Conservation (phyloP, 2,113 vertebrate genomes). For the Tichodroma muraria region DNA sequence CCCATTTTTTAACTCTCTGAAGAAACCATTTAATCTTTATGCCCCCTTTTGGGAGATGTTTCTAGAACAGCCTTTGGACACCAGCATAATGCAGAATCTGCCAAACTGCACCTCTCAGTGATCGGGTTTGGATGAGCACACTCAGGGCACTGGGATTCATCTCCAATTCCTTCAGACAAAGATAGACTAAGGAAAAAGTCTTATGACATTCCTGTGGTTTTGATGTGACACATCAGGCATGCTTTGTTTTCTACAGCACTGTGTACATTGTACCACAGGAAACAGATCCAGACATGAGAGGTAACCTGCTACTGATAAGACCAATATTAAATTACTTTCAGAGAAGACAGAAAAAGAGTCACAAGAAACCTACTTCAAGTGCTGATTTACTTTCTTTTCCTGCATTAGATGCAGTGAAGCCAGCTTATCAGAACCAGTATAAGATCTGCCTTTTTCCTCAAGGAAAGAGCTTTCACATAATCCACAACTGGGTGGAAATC, state of each 20-base stretch:
- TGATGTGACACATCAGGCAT: background rate
- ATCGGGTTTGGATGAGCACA: background rate
- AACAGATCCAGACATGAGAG: background rate
- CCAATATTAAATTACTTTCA: background rate
- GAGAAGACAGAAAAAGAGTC: background rate
- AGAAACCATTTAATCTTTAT: background rate
- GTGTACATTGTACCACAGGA: background rate
- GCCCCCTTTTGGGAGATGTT: background rate
- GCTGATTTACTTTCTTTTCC: background rate
- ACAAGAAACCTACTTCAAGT: background rate
- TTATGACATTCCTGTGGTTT: background rate
- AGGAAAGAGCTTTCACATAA: background rate
- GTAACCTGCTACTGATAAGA: background rate
- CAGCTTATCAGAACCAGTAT: background rate
- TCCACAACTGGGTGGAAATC: background rate
- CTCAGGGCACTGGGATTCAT: background rate
- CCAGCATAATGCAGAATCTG: background rate
- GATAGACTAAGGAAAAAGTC: background rate
- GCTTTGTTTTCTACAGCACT: background rate
- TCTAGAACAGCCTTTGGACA: background rate
- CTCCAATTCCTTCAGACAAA: background rate
- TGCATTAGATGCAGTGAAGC: background rate
- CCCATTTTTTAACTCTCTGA: background rate
- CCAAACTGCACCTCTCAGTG: background rate
- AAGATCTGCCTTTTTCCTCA: background rate